These are phyloP conservation scores for Acrocera orbiculus DNA, from an alignment of 2,888 invertebrate species.

Conservation along the genomic window DNA sequence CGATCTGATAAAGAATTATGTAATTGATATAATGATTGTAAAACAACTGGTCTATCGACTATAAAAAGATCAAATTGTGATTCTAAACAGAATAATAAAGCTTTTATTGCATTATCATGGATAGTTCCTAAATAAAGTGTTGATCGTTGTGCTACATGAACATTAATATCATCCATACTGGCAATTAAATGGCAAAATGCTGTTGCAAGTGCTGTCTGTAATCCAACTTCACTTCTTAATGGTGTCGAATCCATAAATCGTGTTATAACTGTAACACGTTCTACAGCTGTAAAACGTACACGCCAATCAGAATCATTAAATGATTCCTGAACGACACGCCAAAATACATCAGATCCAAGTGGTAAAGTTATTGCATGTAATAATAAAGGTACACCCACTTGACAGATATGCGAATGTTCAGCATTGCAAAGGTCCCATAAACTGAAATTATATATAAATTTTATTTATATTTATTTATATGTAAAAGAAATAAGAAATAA, in stretches of 20 bases:
- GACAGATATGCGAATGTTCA: slow-evolving; percentile 84
- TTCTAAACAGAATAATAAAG: slow-evolving; percentile 84
- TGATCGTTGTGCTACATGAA: slow-evolving; percentile 86
- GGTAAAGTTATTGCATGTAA: slow-evolving; percentile 90
- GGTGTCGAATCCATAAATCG: slow-evolving; percentile 85
- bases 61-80: slow-evolving; percentile 96
- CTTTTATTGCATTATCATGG: slow-evolving; percentile 73
- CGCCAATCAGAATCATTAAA: slow-evolving; percentile 85
- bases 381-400: slow-evolving; percentile 78
- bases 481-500: slow-evolving; percentile 5
- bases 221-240: slow-evolving; percentile 57
- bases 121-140: slow-evolving; percentile 85
- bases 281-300: slow-evolving; percentile 84
- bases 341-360: slow-evolving; percentile 87
- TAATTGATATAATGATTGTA: slow-evolving; percentile 87
- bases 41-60: slow-evolving; percentile 87
- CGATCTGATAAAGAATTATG: slow-evolving; percentile 84
- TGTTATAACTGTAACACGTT: slow-evolving; percentile 82
- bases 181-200: slow-evolving; percentile 94
- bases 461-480: not conserved
- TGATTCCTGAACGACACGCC: slow-evolving; percentile 85
- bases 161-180: slow-evolving; percentile 88
- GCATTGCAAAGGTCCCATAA: slow-evolving; percentile 86
- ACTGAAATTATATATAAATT: slow-evolving; percentile 32
- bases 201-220: slow-evolving; percentile 88